These are phyloP conservation scores for Lycocerus yunnanus DNA, from an alignment of 2,888 invertebrate genomes.

Conservation along the genomic window DNA sequence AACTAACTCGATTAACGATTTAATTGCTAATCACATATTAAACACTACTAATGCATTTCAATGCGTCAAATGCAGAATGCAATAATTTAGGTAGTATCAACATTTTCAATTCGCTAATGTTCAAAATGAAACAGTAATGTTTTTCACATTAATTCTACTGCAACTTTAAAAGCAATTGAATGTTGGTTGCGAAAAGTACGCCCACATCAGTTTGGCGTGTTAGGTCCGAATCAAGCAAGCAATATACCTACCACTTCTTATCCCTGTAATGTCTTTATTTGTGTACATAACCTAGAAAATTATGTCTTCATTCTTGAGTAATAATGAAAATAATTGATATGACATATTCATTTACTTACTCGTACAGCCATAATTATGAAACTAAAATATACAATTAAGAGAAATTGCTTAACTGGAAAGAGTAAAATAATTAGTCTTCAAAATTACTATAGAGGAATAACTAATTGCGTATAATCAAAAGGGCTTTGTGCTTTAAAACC, in stretches of 20 bases:
- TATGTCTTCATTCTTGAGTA: neutral
- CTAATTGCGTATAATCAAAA: neutral
- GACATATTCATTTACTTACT: neutral
- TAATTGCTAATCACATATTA: neutral
- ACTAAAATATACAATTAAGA: neutral
- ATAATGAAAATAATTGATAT: neutral
- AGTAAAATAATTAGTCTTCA: neutral
- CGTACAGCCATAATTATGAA: neutral
- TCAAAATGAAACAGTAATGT: neutral
- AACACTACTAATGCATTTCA: neutral
- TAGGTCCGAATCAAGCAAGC: neutral
- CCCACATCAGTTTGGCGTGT: neutral
- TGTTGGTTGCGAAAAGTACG: neutral
- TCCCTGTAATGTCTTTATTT: neutral
- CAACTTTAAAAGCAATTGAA: neutral
- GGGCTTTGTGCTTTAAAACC: neutral
- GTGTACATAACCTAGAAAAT: neutral
- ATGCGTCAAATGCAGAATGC: neutral
- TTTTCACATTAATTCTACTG: neutral
- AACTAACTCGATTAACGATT: neutral
- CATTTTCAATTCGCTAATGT: neutral
- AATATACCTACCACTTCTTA: neutral
- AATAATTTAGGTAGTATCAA: too few relatives aligned
- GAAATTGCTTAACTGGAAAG: neutral
- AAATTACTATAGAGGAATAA: neutral